Evolutionary conservation across 2,797 vertebrate genomes (phyloP), one percentile per base, ranked within the genome.

Genomic region (Buphagus erythrorhynchus): DNA sequence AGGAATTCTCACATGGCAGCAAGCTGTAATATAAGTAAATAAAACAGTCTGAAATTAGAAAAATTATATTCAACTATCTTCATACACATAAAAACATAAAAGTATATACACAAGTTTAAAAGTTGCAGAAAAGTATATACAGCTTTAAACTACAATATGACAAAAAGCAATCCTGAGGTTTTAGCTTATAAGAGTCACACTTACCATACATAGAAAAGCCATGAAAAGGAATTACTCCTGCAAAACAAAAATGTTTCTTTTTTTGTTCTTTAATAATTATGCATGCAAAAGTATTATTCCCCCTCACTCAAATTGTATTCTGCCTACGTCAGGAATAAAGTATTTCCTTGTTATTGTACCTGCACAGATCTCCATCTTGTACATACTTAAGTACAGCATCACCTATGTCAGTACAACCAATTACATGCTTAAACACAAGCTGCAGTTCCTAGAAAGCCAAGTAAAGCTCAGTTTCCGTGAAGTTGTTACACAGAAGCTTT

Each of bases 141-240:
- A 92, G 82, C 62, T 92, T 86, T 74, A 62, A 82, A 93, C 8
- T 74, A 33, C 59, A 82, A 54, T 82, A 79, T 13, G 16, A 58
- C 75, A 83, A 81, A 77, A 81, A 85, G 18, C 46, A 85, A 26
- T 78, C 24, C 28, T 6, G 13, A 66, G 20, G 24, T 71, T 88
- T 86, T 52, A 40, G 16, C 55, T 90, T 76, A 16, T 49, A 31
- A 88, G 52, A 92, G 66, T 43, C n/a, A 84, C 75, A 99, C 99
- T 99, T 97, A 99, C 99, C 99, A 76, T 99, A 99, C 99, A 99
- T 99, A 65, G 99, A 99, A 97, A 99, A 99, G 45, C 99, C 99
- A 49, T 99, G 99, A 91, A 99, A 99, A 63, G 99, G 99, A 86
- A 99, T 99, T 5, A 99, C 99, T 97, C 99, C 99, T 99, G 96